A percentile compares a stretch with the other conserved stretches of the same genome.
These are phyloP conservation scores for Drosophila neoperkinsi DNA, from an alignment of 2,888 invertebrate species.

Conservation along the genomic window DNA sequence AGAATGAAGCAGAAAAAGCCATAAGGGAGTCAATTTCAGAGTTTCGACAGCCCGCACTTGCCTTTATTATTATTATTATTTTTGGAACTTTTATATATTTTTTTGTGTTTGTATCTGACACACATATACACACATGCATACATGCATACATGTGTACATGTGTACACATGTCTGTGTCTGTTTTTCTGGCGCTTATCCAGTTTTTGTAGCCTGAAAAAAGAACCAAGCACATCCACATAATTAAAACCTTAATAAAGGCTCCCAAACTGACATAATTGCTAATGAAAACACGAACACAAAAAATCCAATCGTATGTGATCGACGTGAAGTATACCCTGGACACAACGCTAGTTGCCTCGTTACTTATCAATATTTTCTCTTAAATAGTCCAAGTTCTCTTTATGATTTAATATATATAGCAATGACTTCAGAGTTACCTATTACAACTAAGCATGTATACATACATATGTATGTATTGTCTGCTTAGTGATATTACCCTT, in stretches of 20 bases:
- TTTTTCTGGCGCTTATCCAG: conserved; percentile 11
- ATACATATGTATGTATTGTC: too few species aligned
- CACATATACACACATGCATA: conserved; percentile 11
- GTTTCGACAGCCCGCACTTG: conserved; percentile 47
- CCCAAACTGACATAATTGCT: conserved; percentile 10
- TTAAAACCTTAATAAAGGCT: conserved; percentile 35
- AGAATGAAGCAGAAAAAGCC: conserved; percentile 10
- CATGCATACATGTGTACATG: not conserved
- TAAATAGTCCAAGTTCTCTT: not conserved
- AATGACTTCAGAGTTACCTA: not conserved
- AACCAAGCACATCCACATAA: conserved; percentile 38
- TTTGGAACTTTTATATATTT: conserved; percentile 18
- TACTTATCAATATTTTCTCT: not conserved
- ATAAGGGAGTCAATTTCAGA: conserved; percentile 52
- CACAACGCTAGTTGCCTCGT: not conserved
- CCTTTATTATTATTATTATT: conserved; percentile 24
- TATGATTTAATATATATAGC: not conserved
- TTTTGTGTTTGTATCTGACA: conserved; percentile 27
- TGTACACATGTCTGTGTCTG: conserved; percentile 1
- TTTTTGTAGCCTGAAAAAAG: conserved; percentile 20
- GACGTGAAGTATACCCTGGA: not conserved
- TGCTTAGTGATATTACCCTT: too few species aligned
- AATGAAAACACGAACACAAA: not conserved
- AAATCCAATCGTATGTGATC: not conserved
- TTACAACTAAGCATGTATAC: too few species aligned